phyloP scores from a whole-genome alignment of 2,797 vertebrate genomes.

The Coluber constrictor region DNA sequence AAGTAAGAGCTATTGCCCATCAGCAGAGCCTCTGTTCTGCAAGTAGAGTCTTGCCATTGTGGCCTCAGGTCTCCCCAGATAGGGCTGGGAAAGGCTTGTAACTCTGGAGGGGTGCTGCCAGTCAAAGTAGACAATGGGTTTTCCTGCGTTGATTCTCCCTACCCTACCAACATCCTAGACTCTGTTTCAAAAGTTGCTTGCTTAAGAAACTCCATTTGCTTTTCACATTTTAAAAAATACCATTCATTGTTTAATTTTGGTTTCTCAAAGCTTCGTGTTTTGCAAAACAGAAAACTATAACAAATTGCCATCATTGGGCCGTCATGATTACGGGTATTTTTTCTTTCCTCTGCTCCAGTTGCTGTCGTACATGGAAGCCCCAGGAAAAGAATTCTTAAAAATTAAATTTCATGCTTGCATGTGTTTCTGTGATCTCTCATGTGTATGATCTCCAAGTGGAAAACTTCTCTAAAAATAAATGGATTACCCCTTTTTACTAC shows the following conservation, averaged over 20 bases:
- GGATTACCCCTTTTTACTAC: slow-evolving; percentile 76
- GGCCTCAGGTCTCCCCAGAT: neutral
- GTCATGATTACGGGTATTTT: slow-evolving; percentile 59
- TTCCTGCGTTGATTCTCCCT: neutral
- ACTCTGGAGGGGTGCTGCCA: neutral
- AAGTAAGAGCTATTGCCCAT: neutral
- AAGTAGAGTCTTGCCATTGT: neutral
- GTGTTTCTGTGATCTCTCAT: slow-evolving; percentile 81
- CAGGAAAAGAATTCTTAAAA: slow-evolving; percentile 75
- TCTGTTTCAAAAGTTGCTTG: neutral
- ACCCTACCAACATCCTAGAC: neutral
- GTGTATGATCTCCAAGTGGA: slow-evolving; percentile 80
- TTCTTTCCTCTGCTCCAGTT: slow-evolving; percentile 44
- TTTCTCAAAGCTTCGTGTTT: slow-evolving; percentile 59
- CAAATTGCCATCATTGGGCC: slow-evolving; percentile 67
- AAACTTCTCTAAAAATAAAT: slow-evolving; percentile 81
- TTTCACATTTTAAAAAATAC: neutral
- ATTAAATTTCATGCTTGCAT: slow-evolving; percentile 82
- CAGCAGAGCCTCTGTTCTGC: neutral
- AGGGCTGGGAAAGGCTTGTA: neutral
- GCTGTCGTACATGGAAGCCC: slow-evolving; percentile 64
- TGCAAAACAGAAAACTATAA: slow-evolving; percentile 21
- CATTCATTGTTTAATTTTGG: neutral
- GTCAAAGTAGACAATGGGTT: neutral
- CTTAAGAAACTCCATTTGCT: neutral